Evolutionary conservation across 2,113 vertebrate genomes (phyloP), one percentile per base, ranked within the genome.

Genomic region (Ammodytes marinus): DNA sequence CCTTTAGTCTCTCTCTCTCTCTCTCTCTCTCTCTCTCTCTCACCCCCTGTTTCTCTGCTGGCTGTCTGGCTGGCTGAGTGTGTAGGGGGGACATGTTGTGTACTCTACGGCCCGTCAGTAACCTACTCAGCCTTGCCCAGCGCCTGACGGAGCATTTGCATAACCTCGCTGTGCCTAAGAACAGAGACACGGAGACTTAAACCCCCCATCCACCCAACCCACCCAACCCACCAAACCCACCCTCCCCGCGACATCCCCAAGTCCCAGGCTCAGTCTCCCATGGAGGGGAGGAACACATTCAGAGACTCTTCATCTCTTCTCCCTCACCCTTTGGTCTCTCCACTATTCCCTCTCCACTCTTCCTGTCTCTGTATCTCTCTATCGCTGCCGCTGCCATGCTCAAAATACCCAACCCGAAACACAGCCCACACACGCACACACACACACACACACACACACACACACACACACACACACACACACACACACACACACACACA

Each of bases 91-190:
- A 94, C 95, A 95, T 94, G 94, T 94, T 95, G 94, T 95, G 94
- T 93, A 94, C 91, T 95, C 92, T 93, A 95, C 90, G 93, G 94
- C 93, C 95, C 94, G 94, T 96, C 95, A 95, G 94, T 93, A 93
- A 93, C 94, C 94, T 95, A 93, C 93, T 95, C 95, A 96, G 91
- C 95, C 95, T 95, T 96, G 94, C 90, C 93, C 93, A 92, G 86
- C 82, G 88, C 84, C 93, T 95, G 94, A 95, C 91, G 92, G 93
- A 93, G 90, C 90, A 95, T 96, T 96, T 95, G 93, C 95, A 96
- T 96, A 95, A 94, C 93, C 90, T 94, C 90, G 75, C 92, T 92
- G 88, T 83, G 89, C 89, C 88, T 92, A 93, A 92, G 86, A 94
- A 91, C 92, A 91, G 89, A 91, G 85, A 91, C 85, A 87, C 58